Percentiles rank a stretch among this genome's conserved stretches.
Evolutionary conservation across 2,888 invertebrate species (phyloP).

Genomic region (Periphyllus acericola): DNA sequence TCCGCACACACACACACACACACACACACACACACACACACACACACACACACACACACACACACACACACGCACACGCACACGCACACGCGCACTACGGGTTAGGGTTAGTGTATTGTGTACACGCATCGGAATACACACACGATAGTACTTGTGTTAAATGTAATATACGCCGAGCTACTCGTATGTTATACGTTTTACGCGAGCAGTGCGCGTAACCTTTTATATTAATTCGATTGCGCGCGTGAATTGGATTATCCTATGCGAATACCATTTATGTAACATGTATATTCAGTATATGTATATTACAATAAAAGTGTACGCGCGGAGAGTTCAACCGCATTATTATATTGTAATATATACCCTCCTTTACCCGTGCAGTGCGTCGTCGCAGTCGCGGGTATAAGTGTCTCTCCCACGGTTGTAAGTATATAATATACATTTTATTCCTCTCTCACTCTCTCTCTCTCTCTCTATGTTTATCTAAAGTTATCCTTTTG

Average conservation of each 20-base stretch:
- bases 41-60: too few relatives aligned
- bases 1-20: not conserved
- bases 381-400: not conserved
- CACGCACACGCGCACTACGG: too few relatives aligned
- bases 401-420: slow-evolving; percentile 38
- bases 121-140: not conserved
- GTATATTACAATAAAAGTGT: not conserved
- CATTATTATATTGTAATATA: slow-evolving; percentile 28
- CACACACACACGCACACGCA: too few relatives aligned
- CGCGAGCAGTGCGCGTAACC: not conserved
- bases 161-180: too few relatives aligned
- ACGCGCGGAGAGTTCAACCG: not conserved
- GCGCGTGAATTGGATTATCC: not conserved
- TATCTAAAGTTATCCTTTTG: slow-evolving; percentile 53
- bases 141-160: too few relatives aligned
- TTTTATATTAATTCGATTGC: not conserved
- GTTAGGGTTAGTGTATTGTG: too few relatives aligned
- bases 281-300: not conserved
- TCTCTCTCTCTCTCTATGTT: not conserved
- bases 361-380: not conserved
- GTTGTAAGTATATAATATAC: slow-evolving; percentile 32
- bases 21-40: too few relatives aligned
- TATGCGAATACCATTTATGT: not conserved
- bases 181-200: not conserved
- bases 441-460: not conserved